Evolutionary conservation across 37 sponge, comb jelly and placozoan genomes (phyloP), one percentile per base, ranked within the genome.

Genomic region (Chondrilla cf. caribensis): DNA sequence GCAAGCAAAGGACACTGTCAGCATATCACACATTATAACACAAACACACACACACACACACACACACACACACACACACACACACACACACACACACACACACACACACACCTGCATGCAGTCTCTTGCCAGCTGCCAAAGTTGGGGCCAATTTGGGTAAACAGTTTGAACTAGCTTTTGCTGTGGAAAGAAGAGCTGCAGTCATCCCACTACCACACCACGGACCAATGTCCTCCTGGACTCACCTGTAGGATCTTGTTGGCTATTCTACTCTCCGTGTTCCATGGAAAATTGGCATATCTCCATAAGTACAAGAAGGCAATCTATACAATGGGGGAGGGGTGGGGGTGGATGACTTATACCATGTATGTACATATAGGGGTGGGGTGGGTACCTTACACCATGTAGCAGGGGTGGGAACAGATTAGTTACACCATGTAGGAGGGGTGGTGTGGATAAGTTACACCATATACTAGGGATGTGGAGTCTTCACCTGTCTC

Each of bases 91-190:
- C 64, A 62, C 29, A 62, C 64, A 26, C 29, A 26, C 4, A 33
- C 7, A 67, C 68, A 67, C 35, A 67, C 68, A 33, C 41, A 73
- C 76, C 44, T 73, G 41, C 41, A 81, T 38, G 32, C 76, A 73
- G 15, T 73, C 76, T 40, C 21, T 19, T 39, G 36, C 76, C 21
- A 73, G 40, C 76, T 73, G 17, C 76, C 76, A 73, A 41, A 73
- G 2, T 37, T 73, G 76, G 25, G 38, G 29, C 76, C 76, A 73
- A 43, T 73, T 73, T 39, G 76, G 76, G 76, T 73, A 73, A 25
- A 73, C 76, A 38, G 17, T 24, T 5, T 40, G 19, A 22, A 73
- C 0, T 2, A 73, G 76, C 18, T 73, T 73, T 43, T 26, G 68
- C 68, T 67, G 68, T 33, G 29, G 31, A 67, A 26, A 67, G 2